Evolutionary conservation across 2,797 vertebrate species (phyloP), one percentile per base, ranked within the genome.

Genomic region (Hyperoplus immaculatus): DNA sequence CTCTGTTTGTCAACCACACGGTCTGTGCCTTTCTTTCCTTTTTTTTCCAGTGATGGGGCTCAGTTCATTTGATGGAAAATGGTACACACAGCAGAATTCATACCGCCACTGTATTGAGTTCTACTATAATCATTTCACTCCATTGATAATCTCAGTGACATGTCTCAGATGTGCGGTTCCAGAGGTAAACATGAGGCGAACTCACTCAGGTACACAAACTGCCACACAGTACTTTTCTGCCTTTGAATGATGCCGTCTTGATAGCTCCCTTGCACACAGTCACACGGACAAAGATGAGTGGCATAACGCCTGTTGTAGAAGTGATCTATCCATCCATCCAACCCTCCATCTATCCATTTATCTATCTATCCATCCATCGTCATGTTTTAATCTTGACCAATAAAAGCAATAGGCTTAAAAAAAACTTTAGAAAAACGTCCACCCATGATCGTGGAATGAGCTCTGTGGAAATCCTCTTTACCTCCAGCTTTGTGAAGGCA

Each of bases 81-180:
- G 64, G n/a, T 53, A 59, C 51, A 59, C 51, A 49, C 39, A 14
- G 50, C 61, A 81, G 81, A 87, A 38, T 60, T 87, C 57, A n/a
- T 45, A 50, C 5, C 18, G 54, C 62, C 72, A 60, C 60, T 61
- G 72, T 67, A 66, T 73, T 70, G 83, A 83, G 82, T 75, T 83
- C 47, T 77, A 73, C 65, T 58, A 39, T 69, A 81, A 65, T 81
- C 62, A 71, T 75, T 87, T 86, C 83, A 88, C 79, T 82, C 64
- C 72, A 82, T 63, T 73, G 81, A 84, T 72, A 78, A 88, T 89
- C 81, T 84, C 51, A 67, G 69, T 54, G 75, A 84, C 74, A 69
- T 45, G 65, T 82, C 77, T 78, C 68, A 53, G 53, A 79, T 84
- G 77, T 62, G 42, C 14, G 3, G 78, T 64, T 74, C 21, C 57